Base-by-base conservation (phyloP, 1,140 invertebrate species). In the Eulimnadia texana region DNA sequence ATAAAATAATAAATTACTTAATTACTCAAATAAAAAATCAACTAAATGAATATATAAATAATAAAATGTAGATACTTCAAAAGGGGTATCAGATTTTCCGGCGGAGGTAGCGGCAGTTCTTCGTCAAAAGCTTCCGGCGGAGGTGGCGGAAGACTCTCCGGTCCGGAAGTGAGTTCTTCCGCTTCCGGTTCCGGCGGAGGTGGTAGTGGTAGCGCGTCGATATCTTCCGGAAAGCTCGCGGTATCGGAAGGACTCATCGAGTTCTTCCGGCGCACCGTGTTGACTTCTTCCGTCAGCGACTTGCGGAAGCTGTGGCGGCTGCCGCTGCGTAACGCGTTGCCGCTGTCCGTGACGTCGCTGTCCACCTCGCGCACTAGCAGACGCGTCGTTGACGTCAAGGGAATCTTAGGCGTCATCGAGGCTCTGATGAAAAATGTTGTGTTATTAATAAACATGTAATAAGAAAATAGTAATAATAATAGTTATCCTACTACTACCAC, bases 341-440 rank as follows among this genome's bases (percentile, higher is more conserved):
- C 64, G 13, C 64, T 56, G 60, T 64, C 61, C 47, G 60, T 67
- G 13, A 61, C 42, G 42, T 64, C 60, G 73, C 73, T 1, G 77
- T 82, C 64, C n/a, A 66, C 61, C 54, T 61, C 62, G 24, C 87
- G 84, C 54, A 69, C 67, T 42, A 90, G 72, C 66, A 89, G 88
- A n/a, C 90, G 76, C 0, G 90, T 93, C 68, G 90, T 93, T 60
- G 86, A 88, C 9, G 90, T 93, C 50, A 94, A 70, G 0, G 90
- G 90, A n/a, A 93, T 79, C 71, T 90, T 90, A 0, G 87, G 88
- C 69, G 87, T 89, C 82, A 88, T 86, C 6, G 86, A n/a, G n/a
- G n/a, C n/a, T n/a, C n/a, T n/a, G n/a, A n/a, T n/a, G n/a, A n/a
- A n/a, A n/a, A n/a, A n/a, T n/a, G n/a, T n/a, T n/a, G n/a, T n/a